Evolutionary conservation across 2,797 vertebrate species (phyloP), one percentile per base, ranked within the genome.

Genomic region (Varecia variegata): DNA sequence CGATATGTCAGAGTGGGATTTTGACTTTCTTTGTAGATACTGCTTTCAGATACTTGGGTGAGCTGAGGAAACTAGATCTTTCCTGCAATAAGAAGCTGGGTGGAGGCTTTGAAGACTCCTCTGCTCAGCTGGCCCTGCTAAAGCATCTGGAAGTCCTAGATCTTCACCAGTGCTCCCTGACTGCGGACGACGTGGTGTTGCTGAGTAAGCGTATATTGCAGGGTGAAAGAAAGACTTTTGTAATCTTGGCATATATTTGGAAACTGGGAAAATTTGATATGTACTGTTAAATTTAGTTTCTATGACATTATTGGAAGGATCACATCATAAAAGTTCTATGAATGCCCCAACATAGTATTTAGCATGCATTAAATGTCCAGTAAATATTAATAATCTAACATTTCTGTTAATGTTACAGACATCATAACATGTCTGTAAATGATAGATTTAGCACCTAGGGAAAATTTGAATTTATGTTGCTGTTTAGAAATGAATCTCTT

Each of bases 91-190:
- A 98, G 97, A 95, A 97, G 56, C 97, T 98, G 76, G 98, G 98
- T 0, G 99, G 99, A 96, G 99, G 99, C 20, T 99, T 99, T 97
- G 87, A 97, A 82, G 98, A 87, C 8, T 95, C 98, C 20, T 76
- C 97, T 38, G 93, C 94, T 67, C 98, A 98, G 97, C 95, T 99
- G 98, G 96, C 98, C 84, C 97, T 97, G 82, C 95, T 99, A 94
- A 98, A 97, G 91, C 98, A 98, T 47, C 98, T 99, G 5, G 97
- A 99, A 98, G 98, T 98, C 94, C 98, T 99, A 5, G 99, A 99
- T 98, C 98, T 99, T 40, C 99, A 99, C 97, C 98, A 98, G 80
- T 99, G 99, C 98, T 98, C 98, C 5, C 96, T 99, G 47, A 99
- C 98, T 17, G 98, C 90, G 71, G 92, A 97, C 0, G 99, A 99